Evolutionary conservation across 1,140 invertebrate species (phyloP), one percentile per base, ranked within the genome.

Genomic region (Orchestia grillus): DNA sequence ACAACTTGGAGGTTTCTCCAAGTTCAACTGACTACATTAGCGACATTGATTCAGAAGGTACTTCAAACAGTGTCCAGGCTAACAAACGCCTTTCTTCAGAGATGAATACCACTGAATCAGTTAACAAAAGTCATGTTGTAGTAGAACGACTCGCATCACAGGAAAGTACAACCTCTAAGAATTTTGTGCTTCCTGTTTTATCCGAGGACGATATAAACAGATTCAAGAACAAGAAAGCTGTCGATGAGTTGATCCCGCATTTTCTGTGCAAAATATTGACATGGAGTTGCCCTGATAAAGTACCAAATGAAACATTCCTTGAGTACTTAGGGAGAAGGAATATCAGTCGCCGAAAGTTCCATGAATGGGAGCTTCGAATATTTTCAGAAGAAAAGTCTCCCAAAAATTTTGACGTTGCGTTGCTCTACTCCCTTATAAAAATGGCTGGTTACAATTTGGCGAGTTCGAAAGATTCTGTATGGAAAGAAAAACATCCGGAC

Each of bases 161-260:
- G 3, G 41, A 44, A 90, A 94, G 92, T 47, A 94, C 43, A 47
- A 40, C 43, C 4, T 94, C 92, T n/a, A 44, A 94, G 44, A 94
- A 40, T 16, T n/a, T 94, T 47, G 40, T 94, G 0, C 44, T 94
- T 94, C 92, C 92, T 94, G 40, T 40, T 11, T 15, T 47, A 45
- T 94, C 92, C 11, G 3, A n/a, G 6, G 43, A 45, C 44, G 92
- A 94, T 44, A 94, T 94, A 42, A 94, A 94, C 44, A 94, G 92
- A 94, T 94, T 94, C 44, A 94, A 47, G 92, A 94, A 94, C 44
- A 94, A 45, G 44, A 94, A 94, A 94, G 92, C 44, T 40, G 92
- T 94, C 44, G 92, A 94, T 94, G 92, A 94, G 44, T 15, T 94
- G 8, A 44, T 94, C 36, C 92, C 92, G 0, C 23, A 94, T 40